A percentile compares a stretch with the other conserved stretches of the same genome.
These are phyloP conservation scores for Xyrichtys novacula DNA, from an alignment of 2,797 vertebrate species.

Conservation along the genomic window DNA sequence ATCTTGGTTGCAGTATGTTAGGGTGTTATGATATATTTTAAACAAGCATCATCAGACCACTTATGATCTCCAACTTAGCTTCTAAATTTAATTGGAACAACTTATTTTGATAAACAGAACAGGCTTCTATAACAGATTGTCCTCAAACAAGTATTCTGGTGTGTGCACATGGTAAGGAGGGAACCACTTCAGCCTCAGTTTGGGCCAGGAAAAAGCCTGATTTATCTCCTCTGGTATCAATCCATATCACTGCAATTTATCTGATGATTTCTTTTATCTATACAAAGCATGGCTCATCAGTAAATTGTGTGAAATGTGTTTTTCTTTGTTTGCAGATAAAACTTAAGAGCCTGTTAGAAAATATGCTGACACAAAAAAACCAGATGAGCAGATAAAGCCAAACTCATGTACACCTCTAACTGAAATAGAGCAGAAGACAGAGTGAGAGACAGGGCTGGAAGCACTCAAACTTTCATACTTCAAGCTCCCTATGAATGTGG, in stretches of 20 bases:
- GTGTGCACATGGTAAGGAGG: too few species aligned
- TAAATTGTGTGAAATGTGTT: neutral
- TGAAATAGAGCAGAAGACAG: neutral
- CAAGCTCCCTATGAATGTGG: too few species aligned
- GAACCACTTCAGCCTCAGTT: too few species aligned
- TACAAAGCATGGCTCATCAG: neutral
- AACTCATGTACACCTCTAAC: neutral
- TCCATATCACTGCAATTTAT: conserved; percentile 4
- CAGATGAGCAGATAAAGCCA: neutral
- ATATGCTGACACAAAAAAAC: neutral
- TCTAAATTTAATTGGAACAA: too few species aligned
- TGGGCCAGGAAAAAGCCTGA: too few species aligned
- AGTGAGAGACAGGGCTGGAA: neutral
- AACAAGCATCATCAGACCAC: too few species aligned
- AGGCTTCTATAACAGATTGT: too few species aligned
- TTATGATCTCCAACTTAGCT: too few species aligned
- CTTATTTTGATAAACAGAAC: too few species aligned
- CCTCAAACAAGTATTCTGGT: too few species aligned
- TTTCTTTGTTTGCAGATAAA: neutral
- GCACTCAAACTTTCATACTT: conserved; percentile 5
- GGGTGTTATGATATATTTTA: too few species aligned
- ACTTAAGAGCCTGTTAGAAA: conserved; percentile 22
- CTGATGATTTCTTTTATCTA: neutral
- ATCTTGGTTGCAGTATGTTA: too few species aligned
- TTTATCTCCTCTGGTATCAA: conserved; percentile 40